Evolutionary conservation across 2,888 invertebrate species (phyloP).

Genomic region (Agonopterix alstromeriana): DNA sequence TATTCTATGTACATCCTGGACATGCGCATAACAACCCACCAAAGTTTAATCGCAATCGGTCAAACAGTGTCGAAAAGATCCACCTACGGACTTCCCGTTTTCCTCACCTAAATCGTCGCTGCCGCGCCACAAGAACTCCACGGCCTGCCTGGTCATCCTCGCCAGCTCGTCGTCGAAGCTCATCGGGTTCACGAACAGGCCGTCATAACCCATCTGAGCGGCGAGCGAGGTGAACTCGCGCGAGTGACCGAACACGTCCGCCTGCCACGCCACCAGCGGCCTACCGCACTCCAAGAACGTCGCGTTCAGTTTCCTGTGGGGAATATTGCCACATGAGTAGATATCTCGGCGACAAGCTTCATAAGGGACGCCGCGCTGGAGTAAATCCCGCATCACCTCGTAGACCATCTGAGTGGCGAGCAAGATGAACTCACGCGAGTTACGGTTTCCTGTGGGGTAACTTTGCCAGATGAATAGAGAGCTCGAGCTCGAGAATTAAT

Average conservation of each 20-base stretch:
- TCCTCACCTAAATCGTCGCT: constrained; percentile 82
- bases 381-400: constrained; percentile 51
- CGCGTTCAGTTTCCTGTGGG: constrained; percentile 70
- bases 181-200: constrained; percentile 87
- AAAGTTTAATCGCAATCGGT: too few species aligned
- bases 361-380: too few species aligned
- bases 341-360: too few species aligned
- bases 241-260: constrained; percentile 89
- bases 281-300: constrained; percentile 82
- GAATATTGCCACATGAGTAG: not conserved
- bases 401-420: constrained; percentile 79
- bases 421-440: constrained; percentile 89
- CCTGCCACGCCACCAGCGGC: constrained; percentile 86
- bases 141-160: constrained; percentile 76
- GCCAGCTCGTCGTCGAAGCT: constrained; percentile 87
- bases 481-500: too few species aligned
- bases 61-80: too few species aligned
- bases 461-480: too few species aligned
- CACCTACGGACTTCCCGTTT: too few species aligned
- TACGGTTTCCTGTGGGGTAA: constrained; percentile 70
- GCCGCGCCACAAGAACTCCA: constrained; percentile 92
- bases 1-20: too few species aligned
- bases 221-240: constrained; percentile 88
- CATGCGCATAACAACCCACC: too few species aligned
- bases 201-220: constrained; percentile 82